phyloP scores from a whole-genome alignment of 2,888 invertebrate species.

The Drosophila aldrichi region DNA sequence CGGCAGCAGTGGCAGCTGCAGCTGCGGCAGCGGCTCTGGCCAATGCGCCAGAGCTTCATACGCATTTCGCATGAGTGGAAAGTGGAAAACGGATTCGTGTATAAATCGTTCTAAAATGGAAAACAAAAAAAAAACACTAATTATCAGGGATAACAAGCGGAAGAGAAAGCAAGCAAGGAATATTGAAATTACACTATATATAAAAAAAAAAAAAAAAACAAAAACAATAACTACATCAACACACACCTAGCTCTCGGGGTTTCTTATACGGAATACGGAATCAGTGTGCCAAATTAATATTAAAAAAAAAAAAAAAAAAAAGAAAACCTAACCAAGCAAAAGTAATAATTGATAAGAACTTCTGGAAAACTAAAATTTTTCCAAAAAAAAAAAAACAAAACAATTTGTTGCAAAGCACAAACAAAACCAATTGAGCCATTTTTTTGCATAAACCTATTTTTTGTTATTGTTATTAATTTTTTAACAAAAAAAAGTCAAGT shows the following conservation, averaged over 20 bases:
- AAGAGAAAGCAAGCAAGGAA: slow-evolving; percentile 25
- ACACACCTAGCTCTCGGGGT: slow-evolving; percentile 75
- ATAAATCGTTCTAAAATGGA: slow-evolving; percentile 27
- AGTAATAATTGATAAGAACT: slow-evolving; percentile 53
- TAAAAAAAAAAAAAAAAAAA: slow-evolving; percentile 24
- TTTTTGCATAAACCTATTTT: slow-evolving; percentile 61
- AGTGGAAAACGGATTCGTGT: slow-evolving; percentile 15
- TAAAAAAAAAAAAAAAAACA: slow-evolving; percentile 17
- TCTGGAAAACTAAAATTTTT: slow-evolving; percentile 54
- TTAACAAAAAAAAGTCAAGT: slow-evolving; percentile 63
- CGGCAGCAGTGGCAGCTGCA: slow-evolving; percentile 54
- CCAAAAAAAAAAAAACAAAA: slow-evolving; percentile 46
- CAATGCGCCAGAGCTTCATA: slow-evolving; percentile 80
- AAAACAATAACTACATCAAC: slow-evolving; percentile 32
- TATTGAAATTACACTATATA: slow-evolving; percentile 34
- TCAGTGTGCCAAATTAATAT: slow-evolving; percentile 84
- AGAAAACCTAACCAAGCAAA: slow-evolving; percentile 34
- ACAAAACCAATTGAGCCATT: slow-evolving; percentile 67
- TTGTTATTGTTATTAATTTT: slow-evolving; percentile 78
- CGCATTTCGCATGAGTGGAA: slow-evolving; percentile 81
- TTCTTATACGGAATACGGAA: slow-evolving; percentile 79
- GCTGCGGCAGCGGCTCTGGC: slow-evolving; percentile 52
- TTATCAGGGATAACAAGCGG: slow-evolving; percentile 63
- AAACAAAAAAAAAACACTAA: slow-evolving; percentile 21
- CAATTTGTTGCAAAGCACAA: slow-evolving; percentile 79